Conservation (phyloP, 2,113 vertebrate species). For the Hylia prasina region DNA sequence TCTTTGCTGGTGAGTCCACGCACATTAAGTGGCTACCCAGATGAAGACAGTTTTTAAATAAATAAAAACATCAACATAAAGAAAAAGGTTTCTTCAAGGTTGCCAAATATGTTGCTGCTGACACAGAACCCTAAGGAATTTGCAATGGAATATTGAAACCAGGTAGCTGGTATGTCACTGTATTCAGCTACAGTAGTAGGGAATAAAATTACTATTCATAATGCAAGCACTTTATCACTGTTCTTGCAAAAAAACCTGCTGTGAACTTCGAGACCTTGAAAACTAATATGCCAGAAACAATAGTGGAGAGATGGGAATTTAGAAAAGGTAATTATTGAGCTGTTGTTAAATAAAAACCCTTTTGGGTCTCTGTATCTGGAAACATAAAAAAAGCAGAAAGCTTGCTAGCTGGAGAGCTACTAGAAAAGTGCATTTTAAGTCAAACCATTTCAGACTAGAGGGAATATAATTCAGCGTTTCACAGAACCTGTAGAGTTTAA, state of each 20-base stretch:
- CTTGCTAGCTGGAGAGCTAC: background rate
- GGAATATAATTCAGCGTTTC: slow-evolving; percentile 19
- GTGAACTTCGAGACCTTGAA: slow-evolving; percentile 60
- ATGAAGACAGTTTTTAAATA: background rate
- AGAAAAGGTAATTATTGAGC: slow-evolving; percentile 60
- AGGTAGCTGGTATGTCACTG: background rate
- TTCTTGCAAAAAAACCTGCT: slow-evolving; percentile 12
- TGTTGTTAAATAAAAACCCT: slow-evolving; percentile 52
- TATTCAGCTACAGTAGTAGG: background rate
- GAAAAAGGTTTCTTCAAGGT: slow-evolving; percentile 20
- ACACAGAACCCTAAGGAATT: slow-evolving; percentile 46
- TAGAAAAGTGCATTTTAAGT: slow-evolving; percentile 27
- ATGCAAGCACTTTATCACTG: slow-evolving; percentile 22
- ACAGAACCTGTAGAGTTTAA: background rate
- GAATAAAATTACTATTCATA: slow-evolving; percentile 61
- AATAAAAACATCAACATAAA: slow-evolving; percentile 15
- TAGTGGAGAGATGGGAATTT: slow-evolving; percentile 4
- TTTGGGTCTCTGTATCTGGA: slow-evolving; percentile 11
- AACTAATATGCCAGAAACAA: slow-evolving; percentile 63
- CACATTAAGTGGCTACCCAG: background rate
- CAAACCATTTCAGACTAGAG: slow-evolving; percentile 12
- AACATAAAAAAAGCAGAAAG: background rate
- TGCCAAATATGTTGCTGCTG: slow-evolving; percentile 34
- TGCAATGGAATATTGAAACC: background rate
- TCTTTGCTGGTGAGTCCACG: background rate